Percentiles rank a stretch among this genome's conserved stretches.
Evolutionary conservation across 1,140 invertebrate genomes (phyloP).

Genomic region (Hyphantria cunea): DNA sequence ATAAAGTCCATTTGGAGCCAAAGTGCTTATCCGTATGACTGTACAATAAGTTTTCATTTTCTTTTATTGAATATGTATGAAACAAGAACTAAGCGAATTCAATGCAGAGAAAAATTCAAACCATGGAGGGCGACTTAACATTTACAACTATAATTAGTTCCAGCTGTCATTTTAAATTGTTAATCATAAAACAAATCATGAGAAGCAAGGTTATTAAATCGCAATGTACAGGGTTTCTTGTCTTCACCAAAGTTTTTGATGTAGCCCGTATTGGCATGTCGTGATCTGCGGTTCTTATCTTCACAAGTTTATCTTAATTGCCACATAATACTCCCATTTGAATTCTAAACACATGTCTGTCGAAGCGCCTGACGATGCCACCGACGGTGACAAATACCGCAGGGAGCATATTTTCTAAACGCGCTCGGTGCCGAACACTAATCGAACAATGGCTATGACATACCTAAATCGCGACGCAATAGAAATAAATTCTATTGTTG

Average conservation of each 20-base stretch:
- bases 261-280: constrained; percentile 60
- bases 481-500: constrained; percentile 59
- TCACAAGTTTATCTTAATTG: constrained; percentile 78
- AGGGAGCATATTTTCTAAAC: constrained; percentile 54
- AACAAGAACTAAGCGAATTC: not conserved
- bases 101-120: no score
- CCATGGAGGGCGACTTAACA: not conserved
- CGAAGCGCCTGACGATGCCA: constrained; percentile 70
- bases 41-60: constrained; percentile 26
- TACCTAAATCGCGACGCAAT: constrained; percentile 41
- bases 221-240: constrained; percentile 8
- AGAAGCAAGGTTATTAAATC: constrained; percentile 13
- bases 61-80: not conserved
- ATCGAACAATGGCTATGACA: constrained; percentile 71
- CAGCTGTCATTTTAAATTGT: not conserved
- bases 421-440: constrained; percentile 54
- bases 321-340: constrained; percentile 70
- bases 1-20: constrained; percentile 60
- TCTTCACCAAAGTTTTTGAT: constrained; percentile 28
- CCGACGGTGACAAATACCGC: constrained; percentile 73
- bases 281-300: constrained; percentile 63
- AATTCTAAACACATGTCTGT: constrained; percentile 61
- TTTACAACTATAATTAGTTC: not conserved
- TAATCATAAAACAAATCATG: constrained; percentile 2
- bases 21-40: constrained; percentile 71